A percentile compares a stretch with the other conserved stretches of the same genome.
Conservation (phyloP, 2,113 vertebrate species). For the Pygoscelis antarcticus region DNA sequence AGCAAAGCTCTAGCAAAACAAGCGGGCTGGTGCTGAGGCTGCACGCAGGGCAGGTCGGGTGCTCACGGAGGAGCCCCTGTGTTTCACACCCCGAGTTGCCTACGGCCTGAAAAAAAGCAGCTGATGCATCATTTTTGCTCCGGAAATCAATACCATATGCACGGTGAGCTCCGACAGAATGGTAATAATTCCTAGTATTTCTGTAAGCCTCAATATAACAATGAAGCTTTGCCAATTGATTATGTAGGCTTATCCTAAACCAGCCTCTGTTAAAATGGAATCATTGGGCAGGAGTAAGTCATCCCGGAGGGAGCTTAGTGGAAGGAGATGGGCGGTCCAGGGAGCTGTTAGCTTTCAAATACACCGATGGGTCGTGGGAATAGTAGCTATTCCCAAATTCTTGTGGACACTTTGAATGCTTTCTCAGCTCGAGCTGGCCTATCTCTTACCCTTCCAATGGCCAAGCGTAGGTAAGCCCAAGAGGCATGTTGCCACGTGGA, state of each 20-base stretch:
- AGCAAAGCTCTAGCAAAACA: not conserved
- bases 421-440: rapidly evolving
- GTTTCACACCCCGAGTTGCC: not conserved
- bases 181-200: not conserved
- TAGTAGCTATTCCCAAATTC: not conserved
- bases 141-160: not conserved
- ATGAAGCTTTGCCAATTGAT: not conserved
- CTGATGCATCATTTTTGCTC: not conserved
- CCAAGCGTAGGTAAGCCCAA: not conserved
- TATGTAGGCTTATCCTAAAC: not conserved
- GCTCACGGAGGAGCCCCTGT: not conserved
- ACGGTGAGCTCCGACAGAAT: not conserved
- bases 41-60: rapidly evolving
- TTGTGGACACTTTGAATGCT: rapidly evolving
- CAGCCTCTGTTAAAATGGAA: not conserved
- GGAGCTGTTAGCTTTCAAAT: not conserved
- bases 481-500: not conserved
- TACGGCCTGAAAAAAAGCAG: not conserved
- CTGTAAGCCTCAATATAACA: not conserved
- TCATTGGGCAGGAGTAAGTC: not conserved
- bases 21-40: not conserved
- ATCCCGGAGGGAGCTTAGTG: not conserved
- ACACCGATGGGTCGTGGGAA: not conserved
- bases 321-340: rapidly evolving
- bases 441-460: not conserved